Percentiles rank a stretch among this genome's conserved stretches.
Conservation (phyloP, 1,140 invertebrate species). For the Sarcophaga peregrina region DNA sequence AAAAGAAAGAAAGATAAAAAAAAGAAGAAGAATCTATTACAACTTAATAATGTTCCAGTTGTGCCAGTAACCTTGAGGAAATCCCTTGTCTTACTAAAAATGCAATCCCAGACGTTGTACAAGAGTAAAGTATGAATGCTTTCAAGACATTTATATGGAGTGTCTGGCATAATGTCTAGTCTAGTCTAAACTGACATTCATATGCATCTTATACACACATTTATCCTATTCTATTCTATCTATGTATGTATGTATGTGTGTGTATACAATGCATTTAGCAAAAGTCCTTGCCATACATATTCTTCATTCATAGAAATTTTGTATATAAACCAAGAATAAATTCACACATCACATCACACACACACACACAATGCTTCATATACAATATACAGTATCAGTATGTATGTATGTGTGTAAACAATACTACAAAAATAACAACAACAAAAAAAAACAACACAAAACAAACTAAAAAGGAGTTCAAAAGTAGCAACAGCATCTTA, state of each 20-base stretch:
- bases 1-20: too few relatives aligned
- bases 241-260: neutral
- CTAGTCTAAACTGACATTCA: constrained; percentile 10
- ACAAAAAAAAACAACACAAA: too few relatives aligned
- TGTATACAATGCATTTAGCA: neutral
- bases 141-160: constrained; percentile 19
- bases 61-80: constrained; percentile 41
- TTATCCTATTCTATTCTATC: neutral
- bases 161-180: constrained; percentile 22
- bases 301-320: constrained; percentile 23
- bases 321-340: neutral
- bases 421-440: neutral
- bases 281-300: constrained; percentile 36
- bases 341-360: neutral
- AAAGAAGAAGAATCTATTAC: neutral
- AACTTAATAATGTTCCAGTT: neutral
- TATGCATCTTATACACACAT: constrained; percentile 25
- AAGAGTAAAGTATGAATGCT: neutral
- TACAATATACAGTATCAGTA: neutral
- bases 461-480: constrained; percentile 28
- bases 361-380: neutral
- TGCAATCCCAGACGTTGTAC: neutral
- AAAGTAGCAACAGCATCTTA: constrained; percentile 39
- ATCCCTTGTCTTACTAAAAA: constrained; percentile 30
- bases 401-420: neutral